Evolutionary conservation across 2,113 vertebrate species (phyloP), one percentile per base, ranked within the genome.

Genomic region (Pterocles gutturalis): DNA sequence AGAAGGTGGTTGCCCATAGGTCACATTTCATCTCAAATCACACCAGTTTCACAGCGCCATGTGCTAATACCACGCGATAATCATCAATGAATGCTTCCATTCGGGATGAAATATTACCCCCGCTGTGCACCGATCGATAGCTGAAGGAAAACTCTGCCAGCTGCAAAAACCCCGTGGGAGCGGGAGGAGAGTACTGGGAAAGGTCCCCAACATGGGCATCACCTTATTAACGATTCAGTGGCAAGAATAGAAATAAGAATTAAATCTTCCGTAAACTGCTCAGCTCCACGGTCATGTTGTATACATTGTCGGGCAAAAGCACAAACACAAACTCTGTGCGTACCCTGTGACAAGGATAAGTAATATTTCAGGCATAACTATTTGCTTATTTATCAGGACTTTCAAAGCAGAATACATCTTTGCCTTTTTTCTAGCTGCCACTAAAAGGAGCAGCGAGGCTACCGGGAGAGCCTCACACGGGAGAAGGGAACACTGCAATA

Each of bases 191-290:
- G 64, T 1, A 0, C 34, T 28, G 66, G 22, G n/a, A 46, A 89
- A 64, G 45, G 54, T 54, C 80, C 57, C 13, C 48, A 65, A 2
- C 64, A 5, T 33, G 83, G 60, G 13, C 83, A 93, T 36, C 90
- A 73, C 91, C 87, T 91, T 60, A 71, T 62, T 95, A 93, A 90
- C 49, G 55, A 83, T 93, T 85, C 19, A 1, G 65, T 33, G 10
- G 89, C 93, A 51, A 60, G 84, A 95, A 96, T 71, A 94, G 95
- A 91, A 58, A 45, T 77, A 91, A 96, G 95, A 96, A 80, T 91
- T 75, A 95, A 95, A 84, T 84, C 89, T 94, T 83, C 79, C 48
- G 4, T 89, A 55, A 97, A 90, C 90, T 88, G 95, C 95, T 91
- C 69, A 69, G 70, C 91, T 64, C 83, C 79, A 61, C 62, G 2